Percentiles rank a stretch among this genome's conserved stretches.
These are phyloP conservation scores for Delphinapterus leucas DNA, from an alignment of 2,113 vertebrate species.

Conservation along the genomic window DNA sequence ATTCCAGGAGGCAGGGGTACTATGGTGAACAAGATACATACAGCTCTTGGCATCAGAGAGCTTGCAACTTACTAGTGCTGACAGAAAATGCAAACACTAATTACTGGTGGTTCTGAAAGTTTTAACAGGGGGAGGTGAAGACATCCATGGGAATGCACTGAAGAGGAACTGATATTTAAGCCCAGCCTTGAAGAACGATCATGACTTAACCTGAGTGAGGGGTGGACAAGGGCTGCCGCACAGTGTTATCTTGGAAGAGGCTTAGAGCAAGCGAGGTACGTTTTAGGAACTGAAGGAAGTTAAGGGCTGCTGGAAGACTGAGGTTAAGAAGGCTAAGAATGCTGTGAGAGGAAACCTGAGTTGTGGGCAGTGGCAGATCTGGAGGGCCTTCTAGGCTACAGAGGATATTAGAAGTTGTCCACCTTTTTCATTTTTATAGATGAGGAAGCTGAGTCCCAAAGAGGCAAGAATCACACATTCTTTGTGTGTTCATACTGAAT, in stretches of 20 bases:
- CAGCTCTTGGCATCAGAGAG: background rate
- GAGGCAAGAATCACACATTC: background rate
- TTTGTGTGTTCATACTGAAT: background rate
- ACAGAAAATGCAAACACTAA: constrained; percentile 33
- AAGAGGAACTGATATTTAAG: background rate
- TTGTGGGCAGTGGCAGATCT: background rate
- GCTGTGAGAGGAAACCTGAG: background rate
- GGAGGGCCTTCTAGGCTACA: background rate
- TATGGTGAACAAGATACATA: constrained; percentile 1
- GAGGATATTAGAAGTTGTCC: background rate
- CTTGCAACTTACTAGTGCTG: background rate
- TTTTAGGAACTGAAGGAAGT: background rate
- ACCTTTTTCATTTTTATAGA: background rate
- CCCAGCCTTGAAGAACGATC: background rate
- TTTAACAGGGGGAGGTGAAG: background rate
- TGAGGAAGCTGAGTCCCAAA: background rate
- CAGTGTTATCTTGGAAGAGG: background rate
- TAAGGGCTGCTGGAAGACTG: background rate
- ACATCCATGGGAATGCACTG: background rate
- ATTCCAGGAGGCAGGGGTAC: background rate
- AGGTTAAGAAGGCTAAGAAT: background rate
- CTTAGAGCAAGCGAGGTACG: background rate
- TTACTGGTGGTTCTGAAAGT: constrained; percentile 15
- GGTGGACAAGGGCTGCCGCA: background rate
- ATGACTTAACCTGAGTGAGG: background rate